Percentiles rank a stretch among this genome's conserved stretches.
Evolutionary conservation across 2,113 vertebrate species (phyloP).

Genomic region (Protobothrops flavoviridis): DNA sequence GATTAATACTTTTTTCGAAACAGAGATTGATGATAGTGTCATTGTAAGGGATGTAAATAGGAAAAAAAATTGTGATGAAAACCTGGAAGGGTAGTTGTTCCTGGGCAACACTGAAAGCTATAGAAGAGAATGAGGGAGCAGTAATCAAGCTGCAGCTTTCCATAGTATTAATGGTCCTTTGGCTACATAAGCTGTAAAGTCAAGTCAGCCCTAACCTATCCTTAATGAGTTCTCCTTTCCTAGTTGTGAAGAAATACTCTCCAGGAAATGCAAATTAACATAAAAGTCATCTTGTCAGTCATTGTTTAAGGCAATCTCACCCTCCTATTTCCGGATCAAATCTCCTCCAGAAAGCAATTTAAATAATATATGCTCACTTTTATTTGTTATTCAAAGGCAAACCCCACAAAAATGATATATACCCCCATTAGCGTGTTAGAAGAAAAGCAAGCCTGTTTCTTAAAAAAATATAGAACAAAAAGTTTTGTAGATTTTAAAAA

Average conservation of each 20-base stretch:
- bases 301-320: constrained; percentile 51
- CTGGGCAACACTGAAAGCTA: background rate
- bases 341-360: constrained; percentile 32
- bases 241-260: constrained; percentile 28
- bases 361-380: constrained; percentile 19
- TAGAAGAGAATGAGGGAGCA: constrained; percentile 1
- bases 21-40: background rate
- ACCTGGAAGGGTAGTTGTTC: background rate
- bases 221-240: constrained; percentile 25
- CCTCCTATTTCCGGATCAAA: constrained; percentile 36
- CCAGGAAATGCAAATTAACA: constrained; percentile 51
- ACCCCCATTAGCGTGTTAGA: constrained; percentile 19
- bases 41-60: background rate
- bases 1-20: background rate
- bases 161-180: constrained; percentile 18
- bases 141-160: background rate
- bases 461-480: background rate
- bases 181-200: constrained; percentile 29
- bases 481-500: background rate
- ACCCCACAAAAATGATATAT: background rate
- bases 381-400: constrained; percentile 50
- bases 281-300: constrained; percentile 49
- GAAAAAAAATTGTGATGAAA: background rate
- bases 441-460: background rate
- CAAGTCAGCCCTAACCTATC: constrained; percentile 35